Evolutionary conservation across 2,888 invertebrate species (phyloP), one percentile per base, ranked within the genome.

Genomic region (Sericinus montela): DNA sequence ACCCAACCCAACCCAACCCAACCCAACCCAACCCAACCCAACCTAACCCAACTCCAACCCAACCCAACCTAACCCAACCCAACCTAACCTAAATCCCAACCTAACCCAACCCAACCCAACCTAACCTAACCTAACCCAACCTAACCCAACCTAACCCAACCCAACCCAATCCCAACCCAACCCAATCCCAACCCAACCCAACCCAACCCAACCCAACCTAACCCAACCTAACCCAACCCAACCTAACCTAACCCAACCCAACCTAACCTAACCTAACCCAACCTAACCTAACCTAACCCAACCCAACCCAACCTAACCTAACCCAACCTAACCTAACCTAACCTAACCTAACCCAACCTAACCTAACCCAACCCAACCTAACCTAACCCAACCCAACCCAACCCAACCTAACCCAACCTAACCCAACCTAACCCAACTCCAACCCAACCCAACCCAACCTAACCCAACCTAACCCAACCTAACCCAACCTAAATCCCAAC

Each of bases 1-100:
- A 46, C 51, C 51, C 43, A 51, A 51, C 51, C 51, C 43, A 51
- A 51, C 46, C 51, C 39, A 46, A 51, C 46, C 51, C 46, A 51
- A 45, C 51, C 51, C 46, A 51, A 51, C 51, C 51, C 44, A 53
- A 41, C 30, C 41, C 36, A 47, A 41, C 35, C 14, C 29, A 36
- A 35, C 28, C 36, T 29, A 41, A 41, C n/a, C n/a, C n/a, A n/a
- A n/a, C n/a, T n/a, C n/a, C n/a, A n/a, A n/a, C n/a, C n/a, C n/a
- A n/a, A n/a, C 34, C 43, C 41, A 35, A 38, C 30, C 46, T 42
- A 28, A 32, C 42, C 39, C 39, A 39, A 39, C 34, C 51, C 47
- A 43, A 45, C 34, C 46, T 43, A 44, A 41, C 34, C 49, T 39
- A 39, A 37, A 29, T 39, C n/a, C n/a, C n/a, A n/a, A n/a, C n/a